phyloP scores from a whole-genome alignment of 2,797 vertebrate species.

The Gouania willdenowi region DNA sequence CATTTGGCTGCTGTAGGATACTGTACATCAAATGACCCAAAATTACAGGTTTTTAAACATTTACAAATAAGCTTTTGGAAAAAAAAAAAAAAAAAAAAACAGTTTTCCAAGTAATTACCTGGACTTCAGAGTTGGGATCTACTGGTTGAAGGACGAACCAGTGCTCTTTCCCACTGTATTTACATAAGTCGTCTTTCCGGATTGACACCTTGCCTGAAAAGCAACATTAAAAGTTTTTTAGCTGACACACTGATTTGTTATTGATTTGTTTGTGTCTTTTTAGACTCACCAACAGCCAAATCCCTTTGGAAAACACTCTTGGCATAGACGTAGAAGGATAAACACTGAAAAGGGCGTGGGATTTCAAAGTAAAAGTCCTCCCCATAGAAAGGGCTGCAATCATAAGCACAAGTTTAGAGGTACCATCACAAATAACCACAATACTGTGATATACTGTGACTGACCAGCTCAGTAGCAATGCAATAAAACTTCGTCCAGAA shows the following conservation, averaged over 20 bases:
- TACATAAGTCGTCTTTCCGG: constrained; percentile 92
- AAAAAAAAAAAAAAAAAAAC: background rate
- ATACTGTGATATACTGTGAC: background rate
- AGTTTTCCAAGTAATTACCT: constrained; percentile 72
- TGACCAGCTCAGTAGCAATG: background rate
- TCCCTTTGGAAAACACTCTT: constrained; percentile 95
- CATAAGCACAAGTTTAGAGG: constrained; percentile 25
- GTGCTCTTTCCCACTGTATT: constrained; percentile 88
- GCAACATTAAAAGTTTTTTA: constrained; percentile 11
- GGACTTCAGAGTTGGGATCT: constrained; percentile 95
- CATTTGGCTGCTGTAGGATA: no score
- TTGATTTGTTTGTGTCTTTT: background rate
- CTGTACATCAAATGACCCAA: no score
- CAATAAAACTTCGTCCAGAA: no score
- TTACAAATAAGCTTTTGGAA: no score
- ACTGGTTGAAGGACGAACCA: constrained; percentile 95
- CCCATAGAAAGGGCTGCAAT: constrained; percentile 91
- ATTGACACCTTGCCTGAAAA: constrained; percentile 91
- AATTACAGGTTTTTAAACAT: no score
- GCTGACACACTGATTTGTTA: constrained; percentile 1
- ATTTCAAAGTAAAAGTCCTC: constrained; percentile 99
- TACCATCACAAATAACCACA: no score
- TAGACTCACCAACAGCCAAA: constrained; percentile 87
- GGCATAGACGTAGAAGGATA: constrained; percentile 97
- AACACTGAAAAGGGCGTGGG: constrained; percentile 94